These are phyloP conservation scores for Pseudopodoces humilis DNA, from an alignment of 2,113 vertebrate species.

Conservation along the genomic window DNA sequence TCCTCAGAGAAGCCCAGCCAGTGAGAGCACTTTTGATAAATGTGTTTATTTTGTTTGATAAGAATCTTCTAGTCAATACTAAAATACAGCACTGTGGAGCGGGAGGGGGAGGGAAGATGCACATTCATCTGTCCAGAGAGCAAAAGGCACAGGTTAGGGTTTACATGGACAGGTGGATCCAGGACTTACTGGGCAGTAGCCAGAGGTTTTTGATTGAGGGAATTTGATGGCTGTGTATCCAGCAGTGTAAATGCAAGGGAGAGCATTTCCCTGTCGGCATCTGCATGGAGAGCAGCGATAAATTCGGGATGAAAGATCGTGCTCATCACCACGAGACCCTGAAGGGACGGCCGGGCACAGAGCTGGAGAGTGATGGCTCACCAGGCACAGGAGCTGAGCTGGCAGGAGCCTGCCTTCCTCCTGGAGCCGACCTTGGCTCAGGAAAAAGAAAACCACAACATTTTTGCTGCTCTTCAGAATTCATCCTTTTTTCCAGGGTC, in stretches of 20 bases:
- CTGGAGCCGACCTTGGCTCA: neutral
- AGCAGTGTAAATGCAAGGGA: neutral
- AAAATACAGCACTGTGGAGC: neutral
- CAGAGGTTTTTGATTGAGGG: neutral
- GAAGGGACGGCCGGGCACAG: fast-evolving
- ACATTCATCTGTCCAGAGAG: neutral
- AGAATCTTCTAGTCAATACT: neutral
- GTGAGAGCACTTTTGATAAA: conserved; percentile 7
- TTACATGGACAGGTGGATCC: neutral
- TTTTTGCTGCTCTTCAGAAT: neutral
- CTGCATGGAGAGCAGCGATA: neutral
- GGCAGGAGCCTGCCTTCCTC: neutral
- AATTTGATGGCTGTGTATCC: neutral
- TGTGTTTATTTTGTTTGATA: conserved; percentile 4
- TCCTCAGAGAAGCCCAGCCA: neutral
- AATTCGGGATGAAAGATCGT: neutral
- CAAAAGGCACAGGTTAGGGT: neutral
- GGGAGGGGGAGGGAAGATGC: neutral
- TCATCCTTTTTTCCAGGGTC: neutral
- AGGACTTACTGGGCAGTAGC: neutral
- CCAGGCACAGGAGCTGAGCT: neutral
- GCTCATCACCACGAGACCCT: fast-evolving
- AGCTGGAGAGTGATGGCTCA: neutral
- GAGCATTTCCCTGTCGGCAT: neutral
- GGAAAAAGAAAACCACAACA: neutral